Evolutionary conservation across 2,113 vertebrate genomes (phyloP), one percentile per base, ranked within the genome.

Genomic region (Phalacrocorax aristotelis): DNA sequence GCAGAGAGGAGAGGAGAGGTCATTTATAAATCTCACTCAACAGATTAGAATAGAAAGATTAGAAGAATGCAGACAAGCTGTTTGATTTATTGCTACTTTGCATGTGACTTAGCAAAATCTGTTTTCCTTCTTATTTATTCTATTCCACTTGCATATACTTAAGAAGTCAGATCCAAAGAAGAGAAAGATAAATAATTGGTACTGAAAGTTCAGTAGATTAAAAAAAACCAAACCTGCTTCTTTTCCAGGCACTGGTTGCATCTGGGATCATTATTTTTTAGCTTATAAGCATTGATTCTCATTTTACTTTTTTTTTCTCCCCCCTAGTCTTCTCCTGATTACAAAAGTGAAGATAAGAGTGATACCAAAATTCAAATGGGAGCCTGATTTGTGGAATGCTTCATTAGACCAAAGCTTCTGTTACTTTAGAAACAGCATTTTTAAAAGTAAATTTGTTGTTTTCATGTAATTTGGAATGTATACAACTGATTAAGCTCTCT

Each of bases 31-130:
- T 95, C 97, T 96, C 71, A 92, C 93, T 94, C 91, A 21, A 23
- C 79, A 95, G 91, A 96, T 95, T 97, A 97, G 90, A 97, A 95
- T 71, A 87, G 95, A 95, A 97, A 96, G 90, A 97, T 97, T 95
- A 95, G 74, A 96, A 96, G 95, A 95, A 97, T 95, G 92, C 92
- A 95, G 93, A 96, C 92, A 97, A 97, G 90, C 92, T 89, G 83
- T 94, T 94, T 96, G 85, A 93, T 96, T 96, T 97, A 96, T 95
- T 96, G 93, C 83, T 95, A 95, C 82, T 96, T 96, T 95, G 90
- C 89, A 95, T 97, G 84, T 96, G 88, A 93, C 90, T 96, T 94
- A 49, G 93, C 83, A 96, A 96, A 95, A 96, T 96, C 87, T 94
- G 92, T 91, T 95, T 95, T 89, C 91, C 80, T 87, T 72, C 64